A percentile compares a stretch with the other conserved stretches of the same genome.
Conservation (phyloP, 2,888 invertebrate genomes). For the Anoncus sp. region DNA sequence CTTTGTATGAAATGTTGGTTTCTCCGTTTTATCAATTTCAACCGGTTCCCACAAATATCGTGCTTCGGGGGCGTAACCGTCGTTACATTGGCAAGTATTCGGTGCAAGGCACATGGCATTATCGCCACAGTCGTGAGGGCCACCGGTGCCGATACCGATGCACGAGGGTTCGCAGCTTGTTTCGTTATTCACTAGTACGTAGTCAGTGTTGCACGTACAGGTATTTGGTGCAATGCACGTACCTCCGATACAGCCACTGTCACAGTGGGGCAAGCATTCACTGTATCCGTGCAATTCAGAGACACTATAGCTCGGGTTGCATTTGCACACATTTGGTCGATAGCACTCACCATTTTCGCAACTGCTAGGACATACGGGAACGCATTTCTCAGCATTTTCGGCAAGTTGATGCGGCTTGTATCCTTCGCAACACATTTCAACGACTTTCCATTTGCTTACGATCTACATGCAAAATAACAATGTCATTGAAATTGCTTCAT, state of each 20-base stretch:
- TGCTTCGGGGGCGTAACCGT: constrained; percentile 35
- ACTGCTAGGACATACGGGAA: constrained; percentile 52
- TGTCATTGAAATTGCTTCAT: not conserved
- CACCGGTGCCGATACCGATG: not conserved
- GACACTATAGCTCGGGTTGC: constrained; percentile 48
- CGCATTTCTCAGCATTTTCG: constrained; percentile 30
- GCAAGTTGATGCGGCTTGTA: constrained; percentile 28
- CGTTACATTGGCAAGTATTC: constrained; percentile 46
- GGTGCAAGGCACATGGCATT: constrained; percentile 42
- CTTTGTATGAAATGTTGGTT: not conserved
- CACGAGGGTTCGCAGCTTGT: constrained; percentile 47
- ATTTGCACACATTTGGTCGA: constrained; percentile 53
- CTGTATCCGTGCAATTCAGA: constrained; percentile 3
- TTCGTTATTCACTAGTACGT: constrained; percentile 68
- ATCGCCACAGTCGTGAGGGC: constrained; percentile 26
- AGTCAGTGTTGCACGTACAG: constrained; percentile 79
- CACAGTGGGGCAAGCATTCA: constrained; percentile 79
- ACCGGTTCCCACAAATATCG: no score
- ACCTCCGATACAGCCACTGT: constrained; percentile 80
- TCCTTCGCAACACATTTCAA: constrained; percentile 58
- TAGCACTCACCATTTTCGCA: constrained; percentile 52
- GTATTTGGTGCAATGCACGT: constrained; percentile 80
- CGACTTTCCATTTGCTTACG: constrained; percentile 45
- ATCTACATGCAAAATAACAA: constrained; percentile 37
- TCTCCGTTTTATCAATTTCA: not conserved